phyloP scores from a whole-genome alignment of 2,888 invertebrate species.

The Melikaiella ostensackeni region DNA sequence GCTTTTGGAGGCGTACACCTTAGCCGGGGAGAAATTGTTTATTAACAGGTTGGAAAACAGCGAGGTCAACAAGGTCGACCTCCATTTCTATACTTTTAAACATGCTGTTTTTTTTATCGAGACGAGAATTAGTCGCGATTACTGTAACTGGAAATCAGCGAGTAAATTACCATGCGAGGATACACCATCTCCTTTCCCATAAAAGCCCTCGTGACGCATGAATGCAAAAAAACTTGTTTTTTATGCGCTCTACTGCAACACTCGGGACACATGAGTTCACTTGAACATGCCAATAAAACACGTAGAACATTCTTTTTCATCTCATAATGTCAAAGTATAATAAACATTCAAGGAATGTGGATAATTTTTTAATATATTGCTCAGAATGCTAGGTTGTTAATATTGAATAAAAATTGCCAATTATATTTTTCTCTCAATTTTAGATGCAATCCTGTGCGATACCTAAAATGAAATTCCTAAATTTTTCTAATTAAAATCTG shows the following conservation, averaged over 20 bases:
- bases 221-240: constrained; percentile 2
- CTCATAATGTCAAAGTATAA: neutral
- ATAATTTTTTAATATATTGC: no score
- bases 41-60: constrained; percentile 27
- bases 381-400: no score
- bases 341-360: neutral
- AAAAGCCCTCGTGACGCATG: neutral
- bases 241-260: neutral
- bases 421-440: no score
- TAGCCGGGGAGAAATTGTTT: constrained; percentile 26
- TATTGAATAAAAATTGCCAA: no score
- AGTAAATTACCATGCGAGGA: constrained; percentile 6
- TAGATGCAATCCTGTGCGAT: no score
- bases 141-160: constrained; percentile 32
- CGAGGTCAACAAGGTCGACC: constrained; percentile 22
- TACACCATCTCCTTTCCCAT: neutral
- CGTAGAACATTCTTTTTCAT: neutral
- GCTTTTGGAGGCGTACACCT: neutral
- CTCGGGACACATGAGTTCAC: neutral
- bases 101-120: neutral
- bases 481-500: no score
- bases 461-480: no score
- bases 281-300: neutral
- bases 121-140: constrained; percentile 12
- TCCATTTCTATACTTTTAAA: constrained; percentile 18